Conservation (phyloP, 2,797 vertebrate species). For the Eulemur mongoz region DNA sequence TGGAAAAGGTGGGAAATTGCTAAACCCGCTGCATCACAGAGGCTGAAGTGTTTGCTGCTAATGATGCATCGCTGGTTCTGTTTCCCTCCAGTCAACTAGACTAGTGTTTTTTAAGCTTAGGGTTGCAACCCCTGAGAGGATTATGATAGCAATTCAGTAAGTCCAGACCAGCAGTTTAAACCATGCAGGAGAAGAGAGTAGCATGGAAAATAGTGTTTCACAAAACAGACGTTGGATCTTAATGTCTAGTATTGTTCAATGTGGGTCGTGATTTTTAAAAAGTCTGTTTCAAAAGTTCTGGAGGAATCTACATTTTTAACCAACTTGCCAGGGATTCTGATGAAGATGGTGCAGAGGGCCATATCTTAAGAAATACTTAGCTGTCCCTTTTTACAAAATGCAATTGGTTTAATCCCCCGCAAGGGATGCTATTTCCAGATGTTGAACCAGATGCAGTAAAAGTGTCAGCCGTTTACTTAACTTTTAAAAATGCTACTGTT, state of each 20-base stretch:
- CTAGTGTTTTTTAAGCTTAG: background rate
- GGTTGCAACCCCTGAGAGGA: background rate
- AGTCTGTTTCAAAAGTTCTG: background rate
- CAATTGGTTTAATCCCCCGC: background rate
- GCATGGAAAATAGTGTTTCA: background rate
- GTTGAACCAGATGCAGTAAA: background rate
- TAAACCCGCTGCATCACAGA: background rate
- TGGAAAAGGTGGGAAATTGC: background rate
- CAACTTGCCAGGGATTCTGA: background rate
- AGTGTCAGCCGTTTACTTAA: background rate
- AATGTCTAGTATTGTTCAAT: background rate
- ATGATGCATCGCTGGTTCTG: background rate
- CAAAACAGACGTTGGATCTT: background rate
- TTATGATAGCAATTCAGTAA: background rate
- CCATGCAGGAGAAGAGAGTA: background rate
- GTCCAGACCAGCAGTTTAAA: background rate
- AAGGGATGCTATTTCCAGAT: background rate
- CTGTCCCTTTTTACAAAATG: background rate
- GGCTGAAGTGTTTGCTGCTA: conserved; percentile 15
- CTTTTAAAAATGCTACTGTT: background rate
- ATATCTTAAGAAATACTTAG: background rate
- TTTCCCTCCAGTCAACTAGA: background rate
- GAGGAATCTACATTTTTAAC: background rate
- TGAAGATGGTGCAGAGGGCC: background rate
- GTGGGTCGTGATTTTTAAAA: background rate